Percentiles rank a stretch among this genome's conserved stretches.
Evolutionary conservation across 2,888 invertebrate genomes (phyloP).

Genomic region (Dasysyrphus albostriatus): DNA sequence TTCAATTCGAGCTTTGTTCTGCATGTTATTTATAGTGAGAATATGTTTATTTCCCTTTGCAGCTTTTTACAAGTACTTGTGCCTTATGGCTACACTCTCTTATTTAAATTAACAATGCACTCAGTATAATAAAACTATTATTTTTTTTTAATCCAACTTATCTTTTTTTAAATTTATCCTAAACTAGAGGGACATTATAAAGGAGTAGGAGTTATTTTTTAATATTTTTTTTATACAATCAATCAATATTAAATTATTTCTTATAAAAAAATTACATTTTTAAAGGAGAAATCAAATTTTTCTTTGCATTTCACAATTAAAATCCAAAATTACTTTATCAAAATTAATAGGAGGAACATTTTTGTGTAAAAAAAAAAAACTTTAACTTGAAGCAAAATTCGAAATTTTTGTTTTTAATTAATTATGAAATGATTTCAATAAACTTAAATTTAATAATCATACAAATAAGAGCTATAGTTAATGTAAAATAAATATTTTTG

Average conservation of each 20-base stretch:
- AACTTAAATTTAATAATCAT: background rate
- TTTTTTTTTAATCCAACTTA: background rate
- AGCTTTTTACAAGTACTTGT: conserved; percentile 30
- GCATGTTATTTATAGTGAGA: background rate
- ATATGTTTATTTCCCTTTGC: background rate
- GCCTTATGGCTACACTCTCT: conserved; percentile 41
- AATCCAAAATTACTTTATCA: background rate
- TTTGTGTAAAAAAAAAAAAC: background rate
- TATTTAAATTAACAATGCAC: conserved; percentile 53
- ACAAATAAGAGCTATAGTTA: background rate
- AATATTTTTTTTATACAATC: background rate
- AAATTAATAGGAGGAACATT: background rate
- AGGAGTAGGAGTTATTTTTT: background rate
- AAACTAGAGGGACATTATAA: background rate
- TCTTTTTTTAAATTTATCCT: background rate
- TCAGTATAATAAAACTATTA: conserved; percentile 24
- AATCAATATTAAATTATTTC: background rate
- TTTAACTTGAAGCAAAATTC: too few species aligned
- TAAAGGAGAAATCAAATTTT: background rate
- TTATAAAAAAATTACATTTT: background rate
- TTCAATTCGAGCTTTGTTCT: background rate
- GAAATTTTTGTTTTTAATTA: background rate
- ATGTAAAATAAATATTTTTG: conserved; percentile 7
- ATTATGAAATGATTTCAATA: background rate
- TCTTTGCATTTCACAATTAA: background rate